These are phyloP conservation scores for Empidonax alnorum DNA, from an alignment of 2,113 vertebrate species.

Conservation along the genomic window DNA sequence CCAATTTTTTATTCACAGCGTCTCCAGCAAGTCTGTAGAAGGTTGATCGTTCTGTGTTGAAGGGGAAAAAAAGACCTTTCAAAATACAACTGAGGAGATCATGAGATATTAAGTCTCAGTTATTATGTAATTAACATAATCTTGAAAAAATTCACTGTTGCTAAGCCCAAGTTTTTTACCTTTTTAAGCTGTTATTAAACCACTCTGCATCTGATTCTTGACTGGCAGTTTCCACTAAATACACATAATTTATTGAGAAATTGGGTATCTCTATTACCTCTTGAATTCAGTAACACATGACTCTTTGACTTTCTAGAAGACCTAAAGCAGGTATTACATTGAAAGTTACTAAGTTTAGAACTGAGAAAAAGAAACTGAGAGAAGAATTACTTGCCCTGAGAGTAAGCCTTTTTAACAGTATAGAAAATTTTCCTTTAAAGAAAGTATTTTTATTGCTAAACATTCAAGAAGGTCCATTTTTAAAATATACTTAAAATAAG, in stretches of 20 bases:
- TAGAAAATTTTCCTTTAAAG: background rate
- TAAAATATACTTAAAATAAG: background rate
- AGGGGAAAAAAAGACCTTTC: background rate
- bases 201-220: background rate
- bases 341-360: background rate
- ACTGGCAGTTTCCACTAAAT: background rate
- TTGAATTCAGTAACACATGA: background rate
- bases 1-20: background rate
- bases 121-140: background rate
- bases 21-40: background rate
- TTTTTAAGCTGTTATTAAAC: background rate
- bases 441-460: background rate
- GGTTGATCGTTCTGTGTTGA: background rate
- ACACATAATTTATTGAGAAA: background rate
- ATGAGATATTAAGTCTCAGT: background rate
- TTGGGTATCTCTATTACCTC: background rate
- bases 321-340: background rate
- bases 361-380: background rate
- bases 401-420: background rate
- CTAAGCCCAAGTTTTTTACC: background rate
- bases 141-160: background rate
- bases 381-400: background rate
- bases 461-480: background rate
- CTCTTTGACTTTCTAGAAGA: background rate
- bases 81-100: background rate